phyloP scores from a whole-genome alignment of 2,113 vertebrate genomes.

The cat (Felis catus) region F.catus_Fca126_mat1.0 CM031423.1:23180501-23181000 shows the following conservation, averaged over 20 bases:
- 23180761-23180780: not conserved
- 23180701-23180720: not conserved
- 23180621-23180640: not conserved
- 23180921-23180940: not conserved
- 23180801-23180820: not conserved
- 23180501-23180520: not conserved
- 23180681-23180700: not conserved
- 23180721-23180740: not conserved
- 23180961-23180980: not conserved
- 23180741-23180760: not conserved
- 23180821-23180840: slow-evolving; percentile 12
- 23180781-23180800: not conserved
- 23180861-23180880: not conserved
- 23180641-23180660: slow-evolving; percentile 16
- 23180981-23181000: not conserved
- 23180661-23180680: not conserved
- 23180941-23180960: not conserved
- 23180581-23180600: slow-evolving; percentile 32
- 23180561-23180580: not conserved
- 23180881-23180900: not conserved
- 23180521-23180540: not conserved
- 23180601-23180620: not conserved
- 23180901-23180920: not conserved
- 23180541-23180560: slow-evolving; percentile 5
- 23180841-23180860: not conserved